These are phyloP conservation scores for Hoplias malabaricus DNA, from an alignment of 2,113 vertebrate species.

Conservation along the genomic window DNA sequence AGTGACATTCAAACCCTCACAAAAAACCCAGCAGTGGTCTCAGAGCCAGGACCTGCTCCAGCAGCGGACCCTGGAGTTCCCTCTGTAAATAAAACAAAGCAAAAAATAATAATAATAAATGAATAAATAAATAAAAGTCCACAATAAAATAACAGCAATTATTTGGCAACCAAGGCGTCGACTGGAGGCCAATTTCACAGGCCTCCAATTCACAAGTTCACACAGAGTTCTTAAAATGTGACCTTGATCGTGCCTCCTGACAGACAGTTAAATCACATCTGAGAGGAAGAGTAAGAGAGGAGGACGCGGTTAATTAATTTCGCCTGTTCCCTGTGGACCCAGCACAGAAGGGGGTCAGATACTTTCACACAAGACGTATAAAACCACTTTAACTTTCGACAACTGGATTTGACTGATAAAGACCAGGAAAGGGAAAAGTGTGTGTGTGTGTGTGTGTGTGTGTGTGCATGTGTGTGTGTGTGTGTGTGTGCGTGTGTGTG, in stretches of 20 bases:
- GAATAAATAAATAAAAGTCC: too few relatives aligned
- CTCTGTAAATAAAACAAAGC: not conserved
- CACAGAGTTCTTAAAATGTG: not conserved
- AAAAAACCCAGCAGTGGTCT: slow-evolving; percentile 5
- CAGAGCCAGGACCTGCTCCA: not conserved
- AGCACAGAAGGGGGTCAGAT: not conserved
- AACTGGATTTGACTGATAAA: not conserved
- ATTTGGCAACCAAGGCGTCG: not conserved
- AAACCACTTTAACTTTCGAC: slow-evolving; percentile 1
- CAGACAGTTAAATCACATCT: not conserved
- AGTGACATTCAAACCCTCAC: slow-evolving; percentile 25
- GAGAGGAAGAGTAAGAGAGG: not conserved
- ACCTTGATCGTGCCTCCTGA: not conserved
- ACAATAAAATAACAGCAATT: not conserved
- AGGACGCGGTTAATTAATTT: not conserved
- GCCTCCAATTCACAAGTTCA: not conserved
- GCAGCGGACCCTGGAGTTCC: not conserved
- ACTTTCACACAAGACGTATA: not conserved
- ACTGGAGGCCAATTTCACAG: not conserved
- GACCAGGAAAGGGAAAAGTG: not conserved
- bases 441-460: too few relatives aligned
- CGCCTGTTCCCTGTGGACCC: not conserved
- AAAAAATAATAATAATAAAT: too few relatives aligned
- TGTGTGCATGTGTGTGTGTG: too few relatives aligned
- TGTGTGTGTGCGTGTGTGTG: too few relatives aligned